Conservation (phyloP, 1,140 invertebrate genomes). For the Potamilus streckersoni region DNA sequence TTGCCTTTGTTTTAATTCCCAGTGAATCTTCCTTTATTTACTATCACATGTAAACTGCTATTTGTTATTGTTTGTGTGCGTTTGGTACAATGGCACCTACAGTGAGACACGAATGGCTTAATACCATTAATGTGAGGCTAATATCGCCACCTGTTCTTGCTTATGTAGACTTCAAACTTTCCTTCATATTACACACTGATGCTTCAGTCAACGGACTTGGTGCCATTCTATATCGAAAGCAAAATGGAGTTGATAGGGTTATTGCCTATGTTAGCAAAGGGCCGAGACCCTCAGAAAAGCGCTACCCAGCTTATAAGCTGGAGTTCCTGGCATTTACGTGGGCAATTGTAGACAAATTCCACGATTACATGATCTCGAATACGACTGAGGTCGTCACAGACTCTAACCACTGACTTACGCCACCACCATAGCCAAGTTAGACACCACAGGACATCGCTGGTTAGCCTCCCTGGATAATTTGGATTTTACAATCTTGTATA, state of each 20-base stretch:
- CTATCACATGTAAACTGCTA: too few relatives aligned
- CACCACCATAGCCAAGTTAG: not conserved
- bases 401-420: constrained; percentile 39
- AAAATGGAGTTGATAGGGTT: constrained; percentile 4
- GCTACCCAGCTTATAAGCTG: constrained; percentile 20
- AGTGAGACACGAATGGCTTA: too few relatives aligned
- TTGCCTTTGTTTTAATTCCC: too few relatives aligned
- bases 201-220: constrained; percentile 6
- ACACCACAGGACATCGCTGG: too few relatives aligned
- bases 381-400: constrained; percentile 32
- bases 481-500: too few relatives aligned
- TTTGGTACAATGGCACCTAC: too few relatives aligned
- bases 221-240: constrained; percentile 10
- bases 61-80: too few relatives aligned
- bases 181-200: constrained; percentile 17
- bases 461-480: too few relatives aligned
- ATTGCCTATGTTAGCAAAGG: constrained; percentile 25
- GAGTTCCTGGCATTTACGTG: constrained; percentile 35
- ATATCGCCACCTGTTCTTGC: constrained; percentile 5
- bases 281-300: constrained; percentile 14
- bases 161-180: constrained; percentile 6
- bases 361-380: constrained; percentile 32
- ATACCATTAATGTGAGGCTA: too few relatives aligned
- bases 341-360: constrained; percentile 36
- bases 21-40: too few relatives aligned